Conservation (phyloP, 2,113 vertebrate genomes). For the Cynoglossus semilaevis region DNA sequence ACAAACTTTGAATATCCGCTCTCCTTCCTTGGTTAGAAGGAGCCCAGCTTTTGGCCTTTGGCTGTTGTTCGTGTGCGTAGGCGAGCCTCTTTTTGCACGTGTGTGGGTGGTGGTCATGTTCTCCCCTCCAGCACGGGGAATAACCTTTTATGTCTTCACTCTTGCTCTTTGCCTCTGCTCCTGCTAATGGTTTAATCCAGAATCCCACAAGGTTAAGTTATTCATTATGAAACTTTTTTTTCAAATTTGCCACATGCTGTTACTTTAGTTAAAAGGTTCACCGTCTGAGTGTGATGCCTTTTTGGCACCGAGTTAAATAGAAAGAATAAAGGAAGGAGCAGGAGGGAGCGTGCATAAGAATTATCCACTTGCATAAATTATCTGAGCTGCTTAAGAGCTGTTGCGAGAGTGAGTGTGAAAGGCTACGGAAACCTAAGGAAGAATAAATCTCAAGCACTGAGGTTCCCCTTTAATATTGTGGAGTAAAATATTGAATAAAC, state of each 20-base stretch:
- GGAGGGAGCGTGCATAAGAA: conserved; percentile 4
- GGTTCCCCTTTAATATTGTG: neutral
- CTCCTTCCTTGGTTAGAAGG: conserved; percentile 5
- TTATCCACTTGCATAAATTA: conserved; percentile 12
- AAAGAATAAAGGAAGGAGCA: neutral
- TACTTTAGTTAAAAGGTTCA: neutral
- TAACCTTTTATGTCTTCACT: conserved; percentile 41
- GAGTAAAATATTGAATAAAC: neutral
- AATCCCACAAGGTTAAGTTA: conserved; percentile 32
- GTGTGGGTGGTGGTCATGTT: conserved; percentile 41
- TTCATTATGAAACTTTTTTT: conserved; percentile 37
- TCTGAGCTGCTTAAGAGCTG: conserved; percentile 2
- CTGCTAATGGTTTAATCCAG: conserved; percentile 36
- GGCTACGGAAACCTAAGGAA: neutral
- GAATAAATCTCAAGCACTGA: neutral
- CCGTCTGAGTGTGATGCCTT: no score
- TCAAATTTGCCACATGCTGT: neutral
- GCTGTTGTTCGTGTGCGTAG: conserved; percentile 33
- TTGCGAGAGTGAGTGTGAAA: conserved; percentile 13
- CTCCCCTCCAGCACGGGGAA: conserved; percentile 31
- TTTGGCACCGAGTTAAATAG: no score
- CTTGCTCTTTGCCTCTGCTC: conserved; percentile 34
- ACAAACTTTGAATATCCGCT: no score
- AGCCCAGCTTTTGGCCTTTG: conserved; percentile 20
- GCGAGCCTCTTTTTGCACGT: conserved; percentile 12